Base-by-base conservation (phyloP, 2,113 vertebrate genomes). In the Cnemophilus loriae region DNA sequence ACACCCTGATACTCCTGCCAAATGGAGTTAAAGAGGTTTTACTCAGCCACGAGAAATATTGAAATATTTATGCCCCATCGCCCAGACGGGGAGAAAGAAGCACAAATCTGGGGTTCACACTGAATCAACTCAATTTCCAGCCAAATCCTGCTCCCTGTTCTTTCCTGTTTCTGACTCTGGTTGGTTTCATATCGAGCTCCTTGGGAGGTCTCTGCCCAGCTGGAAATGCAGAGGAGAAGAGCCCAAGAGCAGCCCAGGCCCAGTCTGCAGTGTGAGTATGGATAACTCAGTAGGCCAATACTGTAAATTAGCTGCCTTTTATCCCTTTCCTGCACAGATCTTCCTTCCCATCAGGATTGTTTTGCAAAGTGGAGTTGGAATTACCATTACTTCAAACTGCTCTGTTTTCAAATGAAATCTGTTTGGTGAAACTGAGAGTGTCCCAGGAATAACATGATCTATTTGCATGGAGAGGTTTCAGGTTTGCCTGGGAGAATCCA, bases 381-480 rank as follows among this genome's bases (percentile, higher is more conserved):
- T 52, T 69, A 2, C 13, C 28, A 2, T 67, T 13, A 20, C 5
- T 27, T 13, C 41, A 22, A 57, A 19, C 11, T 23, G 17, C 13
- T 56, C 0, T 0, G 8, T 49, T 22, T 20, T 3, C 24, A n/a
- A 44, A 33, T 11, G 32, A 57, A 67, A 28, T 35, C 39, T 18
- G 3, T 41, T 39, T 27, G 19, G 41, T 69, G 60, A 37, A 64
- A 16, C 42, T 30, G 9, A 14, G 50, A 42, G 5, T 32, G 22
- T 32, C 9, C 64, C 37, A 22, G 26, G 50, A 78, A 23, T 2
- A 10, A 5, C n/a, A 5, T 1, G 0, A 6, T 56, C 32, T 1
- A 0, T 24, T 61, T 70, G n/a, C 19, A 50, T 49, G n/a, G 33
- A 60, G 37, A 44, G 3, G 13, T 14, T 84, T 71, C 23, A 17